Evolutionary conservation across 2,797 vertebrate genomes (phyloP), one percentile per base, ranked within the genome.

Genomic region (Rhinatrema bivittatum): DNA sequence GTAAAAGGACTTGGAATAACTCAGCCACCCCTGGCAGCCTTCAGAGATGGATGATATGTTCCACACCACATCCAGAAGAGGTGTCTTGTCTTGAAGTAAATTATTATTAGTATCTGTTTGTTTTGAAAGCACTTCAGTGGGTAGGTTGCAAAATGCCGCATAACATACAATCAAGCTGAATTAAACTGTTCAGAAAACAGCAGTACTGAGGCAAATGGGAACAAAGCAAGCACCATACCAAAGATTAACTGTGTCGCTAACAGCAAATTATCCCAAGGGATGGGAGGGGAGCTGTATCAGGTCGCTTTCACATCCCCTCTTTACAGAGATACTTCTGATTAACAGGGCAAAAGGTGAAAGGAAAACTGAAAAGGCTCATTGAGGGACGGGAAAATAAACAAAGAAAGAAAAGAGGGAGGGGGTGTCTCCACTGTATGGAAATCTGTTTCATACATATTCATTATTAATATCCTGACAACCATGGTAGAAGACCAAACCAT

Each of bases 281-380:
- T 0, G 0, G 31, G 0, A 1, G 26, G 8, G 39, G 47, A 39
- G 46, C 42, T 44, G n/a, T n/a, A n/a, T n/a, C n/a, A 56, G 59
- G 42, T 39, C 26, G 52, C 52, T 47, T 59, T 64, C 46, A 29
- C 42, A 43, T 37, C 54, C 42, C 35, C 22, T 8, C 12, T 57
- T 35, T 0, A 2, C 52, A 55, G 64, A 54, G 6, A 50, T 44
- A 31, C n/a, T 13, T 31, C 37, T 21, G 45, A 60, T 41, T 53
- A 62, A 67, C 57, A 46, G 16, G 46, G 52, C 40, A 10, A 31
- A 54, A 59, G 54, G 59, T 44, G 42, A 37, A 64, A n/a, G 53
- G n/a, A n/a, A n/a, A n/a, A 52, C 52, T 39, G 29, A 50, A 59
- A 54, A 39, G 42, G 59, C 27, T 26, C 64, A 61, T 37, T 48